Evolutionary conservation across 2,113 vertebrate genomes (phyloP).

Genomic region (Anarhynchus alexandrinus): DNA sequence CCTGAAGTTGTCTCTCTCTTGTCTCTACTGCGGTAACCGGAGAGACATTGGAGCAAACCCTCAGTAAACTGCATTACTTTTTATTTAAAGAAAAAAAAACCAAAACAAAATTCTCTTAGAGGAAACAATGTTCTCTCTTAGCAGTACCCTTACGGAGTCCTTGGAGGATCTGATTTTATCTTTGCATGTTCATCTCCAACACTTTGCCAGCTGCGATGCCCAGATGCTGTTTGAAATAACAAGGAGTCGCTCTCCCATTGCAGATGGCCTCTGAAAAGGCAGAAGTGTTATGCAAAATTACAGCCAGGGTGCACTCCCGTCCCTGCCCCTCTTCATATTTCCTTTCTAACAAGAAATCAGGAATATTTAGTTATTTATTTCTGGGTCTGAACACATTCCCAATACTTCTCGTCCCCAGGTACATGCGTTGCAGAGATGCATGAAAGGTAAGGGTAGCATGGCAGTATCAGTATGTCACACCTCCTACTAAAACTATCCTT

Average conservation of each 20-base stretch:
- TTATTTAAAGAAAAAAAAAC: background rate
- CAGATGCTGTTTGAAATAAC: background rate
- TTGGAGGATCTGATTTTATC: background rate
- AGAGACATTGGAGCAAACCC: background rate
- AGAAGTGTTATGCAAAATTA: background rate
- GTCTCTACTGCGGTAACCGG: background rate
- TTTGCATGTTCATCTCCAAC: background rate
- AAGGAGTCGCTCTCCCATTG: background rate
- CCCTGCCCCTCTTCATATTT: background rate
- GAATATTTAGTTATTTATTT: background rate
- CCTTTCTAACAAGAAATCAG: background rate
- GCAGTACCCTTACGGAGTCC: accelerated
- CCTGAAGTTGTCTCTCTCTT: background rate
- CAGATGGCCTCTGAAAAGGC: background rate
- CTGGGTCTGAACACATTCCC: background rate
- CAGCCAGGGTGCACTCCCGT: background rate
- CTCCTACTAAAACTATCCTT: background rate
- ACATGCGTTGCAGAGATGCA: accelerated
- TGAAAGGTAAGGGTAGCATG: background rate
- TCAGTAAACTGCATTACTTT: background rate
- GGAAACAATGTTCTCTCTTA: background rate
- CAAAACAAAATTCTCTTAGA: background rate
- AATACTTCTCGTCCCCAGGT: accelerated
- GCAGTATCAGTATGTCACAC: accelerated
- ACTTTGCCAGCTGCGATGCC: background rate